A percentile compares a stretch with the other conserved stretches of the same genome.
These are phyloP conservation scores for Melanostigma gelatinosum DNA, from an alignment of 2,113 vertebrate genomes.

Conservation along the genomic window DNA sequence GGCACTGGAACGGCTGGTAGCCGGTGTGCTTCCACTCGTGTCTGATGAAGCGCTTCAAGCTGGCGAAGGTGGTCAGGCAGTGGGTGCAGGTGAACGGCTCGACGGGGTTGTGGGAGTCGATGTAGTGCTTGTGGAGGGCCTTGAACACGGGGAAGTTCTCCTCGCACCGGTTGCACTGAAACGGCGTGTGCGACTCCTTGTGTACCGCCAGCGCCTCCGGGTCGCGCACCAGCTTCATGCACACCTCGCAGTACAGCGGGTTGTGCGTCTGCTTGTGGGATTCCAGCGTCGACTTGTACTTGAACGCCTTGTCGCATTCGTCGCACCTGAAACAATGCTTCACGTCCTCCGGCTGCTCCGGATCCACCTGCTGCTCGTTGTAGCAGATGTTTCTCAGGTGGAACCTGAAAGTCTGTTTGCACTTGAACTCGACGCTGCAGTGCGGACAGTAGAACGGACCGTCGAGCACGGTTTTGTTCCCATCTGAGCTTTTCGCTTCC, in stretches of 20 bases:
- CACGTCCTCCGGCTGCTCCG: conserved; percentile 62
- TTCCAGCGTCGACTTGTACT: conserved; percentile 74
- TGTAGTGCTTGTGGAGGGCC: conserved; percentile 77
- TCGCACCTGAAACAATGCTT: conserved; percentile 73
- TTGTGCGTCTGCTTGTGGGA: conserved; percentile 80
- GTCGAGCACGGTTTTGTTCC: conserved; percentile 43
- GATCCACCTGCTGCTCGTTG: conserved; percentile 77
- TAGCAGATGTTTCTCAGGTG: conserved; percentile 79
- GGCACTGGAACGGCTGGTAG: conserved; percentile 77
- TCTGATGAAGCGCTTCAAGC: conserved; percentile 76
- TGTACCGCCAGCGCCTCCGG: conserved; percentile 71
- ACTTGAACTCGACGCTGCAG: conserved; percentile 78
- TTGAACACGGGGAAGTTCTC: conserved; percentile 77
- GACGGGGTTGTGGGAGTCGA: conserved; percentile 72
- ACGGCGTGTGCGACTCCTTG: conserved; percentile 77
- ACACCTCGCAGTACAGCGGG: conserved; percentile 79
- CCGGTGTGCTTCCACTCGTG: conserved; percentile 80
- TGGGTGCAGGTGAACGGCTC: conserved; percentile 74
- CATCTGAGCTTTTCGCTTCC: conserved; percentile 48
- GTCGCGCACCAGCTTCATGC: conserved; percentile 77
- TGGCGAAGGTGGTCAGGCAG: conserved; percentile 68
- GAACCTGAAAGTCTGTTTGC: conserved; percentile 75
- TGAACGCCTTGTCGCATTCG: conserved; percentile 76
- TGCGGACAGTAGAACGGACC: conserved; percentile 77
- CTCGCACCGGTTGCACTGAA: conserved; percentile 78